Evolutionary conservation across 1,140 invertebrate genomes (phyloP).

Genomic region (Drosophila guanche): DNA sequence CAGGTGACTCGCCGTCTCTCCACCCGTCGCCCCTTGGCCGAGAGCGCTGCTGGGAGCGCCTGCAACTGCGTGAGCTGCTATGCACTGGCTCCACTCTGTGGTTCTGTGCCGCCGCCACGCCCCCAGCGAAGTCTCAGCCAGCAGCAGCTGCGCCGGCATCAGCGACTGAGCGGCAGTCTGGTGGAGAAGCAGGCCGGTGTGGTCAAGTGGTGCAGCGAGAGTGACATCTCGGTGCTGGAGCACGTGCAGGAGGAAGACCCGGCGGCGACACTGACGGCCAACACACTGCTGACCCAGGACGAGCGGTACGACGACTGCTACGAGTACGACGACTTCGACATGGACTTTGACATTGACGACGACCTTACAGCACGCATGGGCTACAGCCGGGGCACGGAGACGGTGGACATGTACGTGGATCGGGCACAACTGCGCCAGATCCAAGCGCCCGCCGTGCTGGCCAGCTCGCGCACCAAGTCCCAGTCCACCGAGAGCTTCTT

Average conservation of each 20-base stretch:
- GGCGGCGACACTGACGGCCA: constrained; percentile 5
- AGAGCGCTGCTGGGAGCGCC: constrained; percentile 49
- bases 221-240: constrained; percentile 77
- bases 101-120: constrained; percentile 63
- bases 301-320: constrained; percentile 68
- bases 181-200: constrained; percentile 48
- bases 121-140: constrained; percentile 76
- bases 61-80: constrained; percentile 81
- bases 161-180: constrained; percentile 66
- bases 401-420: constrained; percentile 62
- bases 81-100: constrained; percentile 74
- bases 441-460: constrained; percentile 51
- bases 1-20: constrained; percentile 56
- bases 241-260: constrained; percentile 53
- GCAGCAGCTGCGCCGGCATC: constrained; percentile 75
- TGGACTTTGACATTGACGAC: constrained; percentile 71
- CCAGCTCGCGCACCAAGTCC: constrained; percentile 59
- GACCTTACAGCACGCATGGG: constrained; percentile 38
- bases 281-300: constrained; percentile 11
- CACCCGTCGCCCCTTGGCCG: constrained; percentile 40
- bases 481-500: constrained; percentile 80
- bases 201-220: constrained; percentile 82
- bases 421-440: constrained; percentile 62
- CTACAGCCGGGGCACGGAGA: constrained; percentile 38
- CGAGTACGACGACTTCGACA: constrained; percentile 69